A percentile compares a stretch with the other conserved stretches of the same genome.
Conservation (phyloP, 1,140 invertebrate genomes). For the Philotrypesis tridentata region DNA sequence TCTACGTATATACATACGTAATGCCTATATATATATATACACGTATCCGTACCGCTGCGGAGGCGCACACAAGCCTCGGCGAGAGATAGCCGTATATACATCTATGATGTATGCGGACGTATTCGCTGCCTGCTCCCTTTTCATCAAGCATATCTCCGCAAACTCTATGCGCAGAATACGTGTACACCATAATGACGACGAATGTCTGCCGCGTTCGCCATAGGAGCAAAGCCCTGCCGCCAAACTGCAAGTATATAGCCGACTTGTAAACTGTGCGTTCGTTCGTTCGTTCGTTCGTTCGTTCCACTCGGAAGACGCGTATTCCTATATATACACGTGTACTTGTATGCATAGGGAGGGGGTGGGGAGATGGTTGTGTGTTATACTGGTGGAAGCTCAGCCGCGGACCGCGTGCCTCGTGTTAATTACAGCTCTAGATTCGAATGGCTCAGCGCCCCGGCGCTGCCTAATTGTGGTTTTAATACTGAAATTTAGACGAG, state of each 20-base stretch:
- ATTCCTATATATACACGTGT: no score
- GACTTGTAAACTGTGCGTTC: background rate
- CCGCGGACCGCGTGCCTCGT: background rate
- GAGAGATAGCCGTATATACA: background rate
- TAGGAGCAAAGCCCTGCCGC: no score
- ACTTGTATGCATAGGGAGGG: no score
- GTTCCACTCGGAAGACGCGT: no score
- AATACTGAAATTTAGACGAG: slow-evolving; percentile 29
- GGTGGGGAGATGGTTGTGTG: no score
- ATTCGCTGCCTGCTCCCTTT: no score
- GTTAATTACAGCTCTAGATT: slow-evolving; percentile 24
- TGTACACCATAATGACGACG: no score
- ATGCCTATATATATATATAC: background rate
- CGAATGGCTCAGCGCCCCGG: background rate
- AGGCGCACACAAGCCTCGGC: background rate
- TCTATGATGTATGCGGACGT: background rate
- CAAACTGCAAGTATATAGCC: no score
- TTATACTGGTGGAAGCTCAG: background rate
- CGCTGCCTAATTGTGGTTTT: slow-evolving; percentile 29
- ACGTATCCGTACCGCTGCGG: no score
- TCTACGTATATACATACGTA: background rate
- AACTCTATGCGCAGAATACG: no score
- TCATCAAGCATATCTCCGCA: no score
- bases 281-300: background rate
- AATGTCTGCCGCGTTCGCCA: no score